Percentiles rank a stretch among this genome's conserved stretches.
Conservation (phyloP, 1,140 invertebrate genomes). For the Spodoptera frugiperda region DNA sequence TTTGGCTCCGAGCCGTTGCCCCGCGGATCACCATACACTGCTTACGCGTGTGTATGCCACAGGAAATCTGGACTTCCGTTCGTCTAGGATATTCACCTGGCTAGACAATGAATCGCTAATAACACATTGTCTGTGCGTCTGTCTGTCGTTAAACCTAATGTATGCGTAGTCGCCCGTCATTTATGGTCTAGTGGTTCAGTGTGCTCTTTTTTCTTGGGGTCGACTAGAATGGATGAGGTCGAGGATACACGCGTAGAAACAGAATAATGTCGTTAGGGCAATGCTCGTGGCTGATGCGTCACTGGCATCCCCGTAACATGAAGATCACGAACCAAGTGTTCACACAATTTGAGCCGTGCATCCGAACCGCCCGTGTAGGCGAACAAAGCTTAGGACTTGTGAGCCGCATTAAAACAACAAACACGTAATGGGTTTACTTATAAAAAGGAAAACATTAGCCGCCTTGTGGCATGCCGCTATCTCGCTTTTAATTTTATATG, state of each 20-base stretch:
- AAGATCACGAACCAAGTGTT: constrained; percentile 48
- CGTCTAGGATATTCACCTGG: constrained; percentile 73
- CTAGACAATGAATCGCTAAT: constrained; percentile 78
- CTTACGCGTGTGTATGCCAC: constrained; percentile 58
- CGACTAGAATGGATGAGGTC: constrained; percentile 24
- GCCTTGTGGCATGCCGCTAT: constrained; percentile 47
- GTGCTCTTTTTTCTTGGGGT: constrained; percentile 57
- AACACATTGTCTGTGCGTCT: constrained; percentile 63
- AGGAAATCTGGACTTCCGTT: constrained; percentile 79
- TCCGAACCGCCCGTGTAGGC: not conserved
- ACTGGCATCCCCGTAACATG: constrained; percentile 30
- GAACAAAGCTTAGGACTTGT: constrained; percentile 30
- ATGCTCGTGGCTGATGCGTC: constrained; percentile 33
- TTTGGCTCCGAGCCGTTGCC: constrained; percentile 71
- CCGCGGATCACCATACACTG: constrained; percentile 54
- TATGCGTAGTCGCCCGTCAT: constrained; percentile 67
- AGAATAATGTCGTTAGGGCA: constrained; percentile 7
- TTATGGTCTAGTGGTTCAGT: constrained; percentile 70
- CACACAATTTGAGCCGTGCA: constrained; percentile 44
- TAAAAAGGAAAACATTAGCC: constrained; percentile 47
- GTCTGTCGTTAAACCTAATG: constrained; percentile 72
- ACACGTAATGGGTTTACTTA: constrained; percentile 47
- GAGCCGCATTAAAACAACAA: constrained; percentile 41
- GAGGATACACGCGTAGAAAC: not conserved
- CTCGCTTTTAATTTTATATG: constrained; percentile 44